Evolutionary conservation across 2,888 invertebrate species (phyloP).

Genomic region (Masnerella sp.): DNA sequence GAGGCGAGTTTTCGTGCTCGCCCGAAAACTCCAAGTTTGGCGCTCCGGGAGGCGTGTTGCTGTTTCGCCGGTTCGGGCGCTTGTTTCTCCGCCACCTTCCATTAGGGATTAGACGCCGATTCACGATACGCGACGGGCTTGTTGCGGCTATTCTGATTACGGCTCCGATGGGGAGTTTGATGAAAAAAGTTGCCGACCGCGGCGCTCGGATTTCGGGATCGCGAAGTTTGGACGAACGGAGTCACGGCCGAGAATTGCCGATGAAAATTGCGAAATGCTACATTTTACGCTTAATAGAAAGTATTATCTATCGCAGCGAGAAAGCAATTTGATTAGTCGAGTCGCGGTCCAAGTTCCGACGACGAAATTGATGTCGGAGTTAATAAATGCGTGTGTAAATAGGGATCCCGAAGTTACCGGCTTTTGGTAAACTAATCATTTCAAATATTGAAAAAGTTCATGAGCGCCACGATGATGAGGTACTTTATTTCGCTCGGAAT

Average conservation of each 20-base stretch:
- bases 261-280: constrained; percentile 2
- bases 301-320: too few relatives aligned
- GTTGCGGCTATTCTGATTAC: constrained; percentile 32
- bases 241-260: constrained; percentile 1
- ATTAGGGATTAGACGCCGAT: constrained; percentile 37
- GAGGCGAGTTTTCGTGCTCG: constrained; percentile 20
- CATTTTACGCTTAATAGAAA: too few relatives aligned
- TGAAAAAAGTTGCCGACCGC: constrained; percentile 5
- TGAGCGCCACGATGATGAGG: too few relatives aligned
- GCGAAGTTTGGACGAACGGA: not conserved
- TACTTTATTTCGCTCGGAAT: too few relatives aligned
- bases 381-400: too few relatives aligned
- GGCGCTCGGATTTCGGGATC: not conserved
- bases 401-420: too few relatives aligned
- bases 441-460: too few relatives aligned
- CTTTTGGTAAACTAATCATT: too few relatives aligned
- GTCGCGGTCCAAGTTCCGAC: too few relatives aligned
- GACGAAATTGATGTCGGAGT: too few relatives aligned
- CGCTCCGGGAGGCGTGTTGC: constrained; percentile 3
- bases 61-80: constrained; percentile 6
- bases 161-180: constrained; percentile 6
- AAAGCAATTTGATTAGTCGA: too few relatives aligned
- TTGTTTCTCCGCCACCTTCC: constrained; percentile 21
- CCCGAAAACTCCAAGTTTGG: too few relatives aligned
- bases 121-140: constrained; percentile 25